Evolutionary conservation across 1,140 invertebrate species (phyloP), one percentile per base, ranked within the genome.

Genomic region (Caerostris extrusa): DNA sequence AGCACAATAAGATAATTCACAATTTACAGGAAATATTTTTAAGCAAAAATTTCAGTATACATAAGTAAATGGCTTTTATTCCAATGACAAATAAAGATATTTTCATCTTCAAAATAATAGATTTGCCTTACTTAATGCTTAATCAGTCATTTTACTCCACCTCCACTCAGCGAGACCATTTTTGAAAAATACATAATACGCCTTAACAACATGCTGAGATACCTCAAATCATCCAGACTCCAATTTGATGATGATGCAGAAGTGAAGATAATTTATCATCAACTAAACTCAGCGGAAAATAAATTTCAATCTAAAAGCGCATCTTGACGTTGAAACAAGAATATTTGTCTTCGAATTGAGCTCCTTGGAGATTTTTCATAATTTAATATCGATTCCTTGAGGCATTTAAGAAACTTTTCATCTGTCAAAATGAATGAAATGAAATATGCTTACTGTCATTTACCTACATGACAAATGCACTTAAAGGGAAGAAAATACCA

Each of bases 341-440:
- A 64, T 64, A 64, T 64, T 64, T 64, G 61, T 64, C 8, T 64
- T 64, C 5, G 61, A 64, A 64, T 64, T 5, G 10, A 12, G 12
- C 12, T 69, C 7, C 67, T 69, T 69, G 17, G 67, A 50, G 8
- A 53, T 77, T 77, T 77, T 12, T 12, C 34, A 5, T 7, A 10
- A 53, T 17, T 64, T 64, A 5, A 12, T 50, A 77, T 77, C 71
- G 34, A 77, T 77, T 12, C 3, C 50, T 34, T 7, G 14, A 12
- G 34, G 34, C 34, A 85, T 85, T 85, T 58, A 8, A 85, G 7
- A 85, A 60, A 34, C 17, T 17, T 58, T 58, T 58, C 19, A 58
- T 50, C 55, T 19, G 83, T 85, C 81, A 85, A 60, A 85, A 58
- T 34, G 10, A 58, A 57, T 60, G n/a, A 60, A 85, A 85, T 58